Percentiles rank a stretch among this genome's conserved stretches.
Conservation (phyloP, 2,113 vertebrate genomes). For the Hemiprocne comata region DNA sequence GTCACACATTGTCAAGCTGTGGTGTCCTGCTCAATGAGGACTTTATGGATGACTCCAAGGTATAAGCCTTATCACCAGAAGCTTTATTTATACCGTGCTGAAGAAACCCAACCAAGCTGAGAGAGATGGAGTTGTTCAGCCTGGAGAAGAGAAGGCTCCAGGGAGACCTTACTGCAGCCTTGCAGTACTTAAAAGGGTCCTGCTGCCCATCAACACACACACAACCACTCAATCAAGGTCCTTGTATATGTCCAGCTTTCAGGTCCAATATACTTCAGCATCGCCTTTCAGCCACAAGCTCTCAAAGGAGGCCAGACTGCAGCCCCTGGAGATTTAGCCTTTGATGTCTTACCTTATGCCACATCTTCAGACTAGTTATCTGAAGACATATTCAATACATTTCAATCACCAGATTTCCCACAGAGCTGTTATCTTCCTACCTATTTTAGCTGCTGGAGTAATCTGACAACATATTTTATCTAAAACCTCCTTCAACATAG, state of each 20-base stretch:
- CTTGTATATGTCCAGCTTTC: not conserved
- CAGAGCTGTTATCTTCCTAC: not conserved
- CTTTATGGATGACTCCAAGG: not conserved
- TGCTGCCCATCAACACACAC: not conserved
- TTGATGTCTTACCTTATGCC: not conserved
- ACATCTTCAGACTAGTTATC: not conserved
- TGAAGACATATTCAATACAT: not conserved
- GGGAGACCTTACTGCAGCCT: too few species aligned
- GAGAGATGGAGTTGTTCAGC: too few species aligned
- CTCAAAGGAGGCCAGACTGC: not conserved
- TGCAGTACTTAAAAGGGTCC: not conserved
- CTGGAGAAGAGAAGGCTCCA: too few species aligned
- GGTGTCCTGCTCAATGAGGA: not conserved
- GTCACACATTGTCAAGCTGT: not conserved
- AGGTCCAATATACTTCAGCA: not conserved
- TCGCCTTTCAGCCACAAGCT: not conserved
- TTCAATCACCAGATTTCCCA: not conserved
- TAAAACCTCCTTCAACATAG: not conserved
- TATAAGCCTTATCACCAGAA: not conserved
- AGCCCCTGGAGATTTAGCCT: not conserved
- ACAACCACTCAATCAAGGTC: not conserved
- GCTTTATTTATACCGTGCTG: not conserved
- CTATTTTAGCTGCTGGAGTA: not conserved
- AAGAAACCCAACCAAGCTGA: not conserved
- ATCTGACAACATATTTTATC: not conserved